Evolutionary conservation across 1,140 invertebrate species (phyloP).

Genomic region (Drosophila tsacasi): DNA sequence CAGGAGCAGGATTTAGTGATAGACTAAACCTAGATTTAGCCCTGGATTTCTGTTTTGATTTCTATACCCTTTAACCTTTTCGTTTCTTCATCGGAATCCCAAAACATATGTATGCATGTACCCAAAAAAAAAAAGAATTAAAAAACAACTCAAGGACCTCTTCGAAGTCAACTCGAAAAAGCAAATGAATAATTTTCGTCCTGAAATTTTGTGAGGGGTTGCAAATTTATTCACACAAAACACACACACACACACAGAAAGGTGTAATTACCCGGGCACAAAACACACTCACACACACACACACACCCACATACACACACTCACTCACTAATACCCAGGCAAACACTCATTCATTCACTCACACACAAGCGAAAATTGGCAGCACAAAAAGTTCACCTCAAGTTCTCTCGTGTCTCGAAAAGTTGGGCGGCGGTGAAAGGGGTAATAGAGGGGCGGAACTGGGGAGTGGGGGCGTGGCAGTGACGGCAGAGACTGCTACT

Average conservation of each 20-base stretch:
- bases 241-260: constrained; percentile 18
- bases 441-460: constrained; percentile 1
- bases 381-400: constrained; percentile 75
- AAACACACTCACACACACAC: constrained; percentile 42
- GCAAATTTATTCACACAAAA: constrained; percentile 78
- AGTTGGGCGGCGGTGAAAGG: constrained; percentile 5
- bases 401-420: constrained; percentile 27
- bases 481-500: constrained; percentile 58
- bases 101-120: not conserved
- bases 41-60: not conserved
- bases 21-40: not conserved
- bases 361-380: constrained; percentile 58
- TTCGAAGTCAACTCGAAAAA: constrained; percentile 30
- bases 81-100: not conserved
- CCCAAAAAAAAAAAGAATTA: not conserved
- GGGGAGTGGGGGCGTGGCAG: constrained; percentile 46
- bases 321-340: constrained; percentile 29
- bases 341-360: constrained; percentile 19
- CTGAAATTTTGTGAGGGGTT: constrained; percentile 49
- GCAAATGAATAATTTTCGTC: constrained; percentile 20
- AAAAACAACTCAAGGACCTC: constrained; percentile 9
- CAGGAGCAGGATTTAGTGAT: too few species aligned
- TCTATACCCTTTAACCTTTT: not conserved
- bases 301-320: constrained; percentile 15
- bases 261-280: constrained; percentile 80